Percentiles rank a stretch among this genome's conserved stretches.
These are phyloP conservation scores for Cladopsammia gracilis DNA, from an alignment of 64 coral and sea anemone genomes.

Conservation along the genomic window DNA sequence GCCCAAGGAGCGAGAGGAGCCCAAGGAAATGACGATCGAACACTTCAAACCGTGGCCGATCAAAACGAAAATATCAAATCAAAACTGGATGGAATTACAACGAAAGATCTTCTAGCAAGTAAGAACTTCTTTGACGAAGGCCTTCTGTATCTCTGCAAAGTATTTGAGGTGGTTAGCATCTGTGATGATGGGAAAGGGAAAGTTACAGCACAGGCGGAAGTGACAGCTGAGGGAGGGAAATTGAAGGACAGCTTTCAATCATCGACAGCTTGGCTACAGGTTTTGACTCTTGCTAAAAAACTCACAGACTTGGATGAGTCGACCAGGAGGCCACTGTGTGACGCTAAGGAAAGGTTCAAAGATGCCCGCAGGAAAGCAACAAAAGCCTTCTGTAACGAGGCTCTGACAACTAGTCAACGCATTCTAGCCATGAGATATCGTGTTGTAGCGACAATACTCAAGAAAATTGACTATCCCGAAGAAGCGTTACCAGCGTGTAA, in stretches of 20 bases:
- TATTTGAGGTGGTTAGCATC: background rate
- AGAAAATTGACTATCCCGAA: constrained; percentile 60
- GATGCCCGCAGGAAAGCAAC: constrained; percentile 14
- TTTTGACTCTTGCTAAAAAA: background rate
- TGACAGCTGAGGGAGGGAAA: background rate
- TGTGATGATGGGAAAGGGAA: background rate
- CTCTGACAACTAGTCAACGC: constrained; percentile 34
- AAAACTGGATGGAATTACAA: constrained; percentile 57
- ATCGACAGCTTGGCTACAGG: background rate
- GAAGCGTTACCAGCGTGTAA: constrained; percentile 22
- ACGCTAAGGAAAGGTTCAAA: constrained; percentile 15
- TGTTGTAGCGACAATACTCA: constrained; percentile 54
- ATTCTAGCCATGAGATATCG: constrained; percentile 66
- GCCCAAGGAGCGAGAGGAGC: background rate
- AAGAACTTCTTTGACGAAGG: constrained; percentile 76
- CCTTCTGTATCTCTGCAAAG: background rate
- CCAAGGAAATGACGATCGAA: background rate
- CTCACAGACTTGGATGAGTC: background rate
- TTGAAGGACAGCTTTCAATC: background rate
- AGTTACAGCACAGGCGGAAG: background rate
- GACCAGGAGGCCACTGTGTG: background rate
- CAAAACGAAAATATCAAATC: constrained; percentile 40
- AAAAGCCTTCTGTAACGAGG: constrained; percentile 72
- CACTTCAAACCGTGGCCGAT: background rate
- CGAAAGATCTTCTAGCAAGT: constrained; percentile 57